phyloP scores from a whole-genome alignment of 1,140 invertebrate genomes.

The Psilanteris sp. region DNA sequence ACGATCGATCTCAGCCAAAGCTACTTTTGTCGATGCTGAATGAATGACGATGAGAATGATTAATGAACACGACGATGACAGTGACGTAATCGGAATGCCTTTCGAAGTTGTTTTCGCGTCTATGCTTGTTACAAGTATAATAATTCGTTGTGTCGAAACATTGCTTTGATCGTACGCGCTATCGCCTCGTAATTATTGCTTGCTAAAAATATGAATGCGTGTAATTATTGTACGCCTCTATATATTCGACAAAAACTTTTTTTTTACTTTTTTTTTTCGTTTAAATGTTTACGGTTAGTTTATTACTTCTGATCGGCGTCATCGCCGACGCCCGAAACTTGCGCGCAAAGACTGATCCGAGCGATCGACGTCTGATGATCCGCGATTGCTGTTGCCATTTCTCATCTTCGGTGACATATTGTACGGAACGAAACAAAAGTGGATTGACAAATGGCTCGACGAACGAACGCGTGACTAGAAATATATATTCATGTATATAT shows the following conservation, averaged over 20 bases:
- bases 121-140: slow-evolving; percentile 68
- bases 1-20: slow-evolving; percentile 65
- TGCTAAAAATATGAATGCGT: slow-evolving; percentile 74
- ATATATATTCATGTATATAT: slow-evolving; percentile 51
- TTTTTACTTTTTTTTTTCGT: too few species aligned
- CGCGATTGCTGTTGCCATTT: slow-evolving; percentile 11
- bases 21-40: slow-evolving; percentile 58
- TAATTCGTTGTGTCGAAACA: slow-evolving; percentile 81
- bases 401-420: slow-evolving; percentile 27
- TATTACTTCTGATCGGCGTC: slow-evolving; percentile 24
- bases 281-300: slow-evolving; percentile 33
- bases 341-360: slow-evolving; percentile 14
- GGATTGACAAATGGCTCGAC: slow-evolving; percentile 41
- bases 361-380: slow-evolving; percentile 47
- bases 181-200: slow-evolving; percentile 70
- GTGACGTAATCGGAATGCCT: slow-evolving; percentile 66
- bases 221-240: slow-evolving; percentile 69
- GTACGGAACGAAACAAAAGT: slow-evolving; percentile 39
- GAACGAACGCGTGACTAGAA: slow-evolving; percentile 59
- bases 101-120: slow-evolving; percentile 74
- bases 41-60: slow-evolving; percentile 60
- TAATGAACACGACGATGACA: slow-evolving; percentile 64
- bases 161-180: slow-evolving; percentile 78
- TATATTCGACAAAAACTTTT: too few species aligned
- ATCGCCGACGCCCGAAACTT: slow-evolving; percentile 14